phyloP scores from a whole-genome alignment of 2,797 vertebrate species.

The Melanogrammus aeglefinus region DNA sequence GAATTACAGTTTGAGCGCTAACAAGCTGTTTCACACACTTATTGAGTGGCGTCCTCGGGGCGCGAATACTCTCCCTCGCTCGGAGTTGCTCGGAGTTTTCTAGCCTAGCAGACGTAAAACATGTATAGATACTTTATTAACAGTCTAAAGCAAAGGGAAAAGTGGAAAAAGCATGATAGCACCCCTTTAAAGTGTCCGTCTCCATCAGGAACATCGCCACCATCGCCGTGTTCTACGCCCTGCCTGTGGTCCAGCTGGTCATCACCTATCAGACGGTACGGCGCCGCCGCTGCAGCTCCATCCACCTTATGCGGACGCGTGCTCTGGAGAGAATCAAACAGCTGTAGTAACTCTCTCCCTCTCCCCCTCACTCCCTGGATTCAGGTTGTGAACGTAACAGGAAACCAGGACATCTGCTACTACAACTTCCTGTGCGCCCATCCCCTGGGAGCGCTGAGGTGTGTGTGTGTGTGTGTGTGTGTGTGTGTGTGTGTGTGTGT shows the following conservation, averaged over 20 bases:
- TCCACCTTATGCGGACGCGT: neutral
- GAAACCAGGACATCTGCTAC: conserved; percentile 98
- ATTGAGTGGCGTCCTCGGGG: too few species aligned
- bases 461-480: conserved; percentile 18
- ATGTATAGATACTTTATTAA: too few species aligned
- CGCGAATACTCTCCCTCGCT: too few species aligned
- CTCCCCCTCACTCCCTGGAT: neutral
- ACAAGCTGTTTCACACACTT: too few species aligned
- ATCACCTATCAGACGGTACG: conserved; percentile 96
- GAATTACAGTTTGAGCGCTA: too few species aligned
- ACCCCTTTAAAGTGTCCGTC: conserved; percentile 4
- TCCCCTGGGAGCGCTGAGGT: conserved; percentile 93
- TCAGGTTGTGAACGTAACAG: conserved; percentile 93
- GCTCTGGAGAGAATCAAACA: neutral
- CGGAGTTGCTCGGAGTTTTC: too few species aligned
- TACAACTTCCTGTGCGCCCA: conserved; percentile 98
- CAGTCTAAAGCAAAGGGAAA: too few species aligned
- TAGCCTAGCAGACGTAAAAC: too few species aligned
- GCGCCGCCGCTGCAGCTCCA: neutral
- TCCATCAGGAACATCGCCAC: conserved; percentile 90
- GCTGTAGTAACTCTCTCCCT: neutral
- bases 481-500: conserved; percentile 12
- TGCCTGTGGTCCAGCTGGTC: conserved; percentile 94
- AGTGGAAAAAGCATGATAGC: too few species aligned
- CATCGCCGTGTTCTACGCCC: conserved; percentile 92